Evolutionary conservation across 2,797 vertebrate genomes (phyloP).

Genomic region (Lophius americanus): DNA sequence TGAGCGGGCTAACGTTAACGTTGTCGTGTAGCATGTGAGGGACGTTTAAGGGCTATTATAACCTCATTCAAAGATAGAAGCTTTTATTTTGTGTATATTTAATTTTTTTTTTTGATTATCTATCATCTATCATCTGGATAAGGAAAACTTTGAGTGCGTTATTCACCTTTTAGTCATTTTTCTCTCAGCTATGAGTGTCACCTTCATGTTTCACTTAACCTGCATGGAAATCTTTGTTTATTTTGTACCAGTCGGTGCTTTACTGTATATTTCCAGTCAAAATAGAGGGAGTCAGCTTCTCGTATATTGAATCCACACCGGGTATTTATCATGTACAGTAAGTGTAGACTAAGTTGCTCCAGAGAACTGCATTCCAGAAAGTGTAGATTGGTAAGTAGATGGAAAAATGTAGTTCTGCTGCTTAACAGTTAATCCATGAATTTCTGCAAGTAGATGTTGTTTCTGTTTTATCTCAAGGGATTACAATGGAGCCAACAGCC

Average conservation of each 20-base stretch:
- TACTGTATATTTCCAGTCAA: background rate
- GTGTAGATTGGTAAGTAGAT: slow-evolving; percentile 27
- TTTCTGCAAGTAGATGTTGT: background rate
- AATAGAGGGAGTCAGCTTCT: background rate
- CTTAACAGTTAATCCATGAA: slow-evolving; percentile 32
- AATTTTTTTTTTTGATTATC: no score
- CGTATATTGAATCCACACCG: slow-evolving; percentile 1
- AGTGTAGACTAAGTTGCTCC: slow-evolving; percentile 4
- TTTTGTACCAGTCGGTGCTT: background rate
- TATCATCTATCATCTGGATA: background rate
- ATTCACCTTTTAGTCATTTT: background rate
- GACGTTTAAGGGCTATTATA: background rate
- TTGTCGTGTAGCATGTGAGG: slow-evolving; percentile 39
- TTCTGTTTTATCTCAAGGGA: background rate
- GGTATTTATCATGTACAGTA: slow-evolving; percentile 2
- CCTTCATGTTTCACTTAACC: background rate
- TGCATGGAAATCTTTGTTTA: background rate
- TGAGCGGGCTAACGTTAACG: slow-evolving; percentile 50
- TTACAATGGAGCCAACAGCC: background rate
- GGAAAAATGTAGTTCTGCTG: slow-evolving; percentile 29
- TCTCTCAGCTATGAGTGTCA: slow-evolving; percentile 3
- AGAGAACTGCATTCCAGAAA: slow-evolving; percentile 41
- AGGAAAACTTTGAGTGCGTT: background rate
- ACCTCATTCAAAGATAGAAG: background rate
- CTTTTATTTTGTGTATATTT: background rate